Evolutionary conservation across 2,888 invertebrate genomes (phyloP).

Genomic region (Drosophila ochracea): DNA sequence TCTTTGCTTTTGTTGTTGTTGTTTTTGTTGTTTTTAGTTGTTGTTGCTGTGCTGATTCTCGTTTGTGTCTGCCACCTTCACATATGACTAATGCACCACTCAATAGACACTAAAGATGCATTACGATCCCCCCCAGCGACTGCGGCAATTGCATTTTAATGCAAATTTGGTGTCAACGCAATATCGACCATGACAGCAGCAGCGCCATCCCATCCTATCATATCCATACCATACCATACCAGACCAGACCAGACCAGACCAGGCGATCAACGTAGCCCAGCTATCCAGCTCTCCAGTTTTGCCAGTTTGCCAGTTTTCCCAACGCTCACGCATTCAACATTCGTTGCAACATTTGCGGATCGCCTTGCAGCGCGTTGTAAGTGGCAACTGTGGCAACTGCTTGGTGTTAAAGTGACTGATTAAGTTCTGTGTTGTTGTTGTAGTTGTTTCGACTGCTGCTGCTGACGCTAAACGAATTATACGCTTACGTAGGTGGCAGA

Average conservation of each 20-base stretch:
- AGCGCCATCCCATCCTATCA: constrained; percentile 44
- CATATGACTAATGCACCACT: constrained; percentile 78
- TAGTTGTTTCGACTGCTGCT: constrained; percentile 41
- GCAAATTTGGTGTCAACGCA: constrained; percentile 82
- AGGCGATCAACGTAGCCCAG: constrained; percentile 35
- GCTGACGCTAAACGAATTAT: constrained; percentile 80
- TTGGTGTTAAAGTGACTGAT: constrained; percentile 79
- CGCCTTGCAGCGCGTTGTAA: constrained; percentile 52
- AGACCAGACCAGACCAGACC: constrained; percentile 3
- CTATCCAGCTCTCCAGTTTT: constrained; percentile 1
- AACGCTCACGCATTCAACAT: constrained; percentile 69
- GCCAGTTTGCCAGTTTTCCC: constrained; percentile 33
- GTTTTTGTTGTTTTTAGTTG: constrained; percentile 5
- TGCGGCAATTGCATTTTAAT: constrained; percentile 78
- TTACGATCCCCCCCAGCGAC: constrained; percentile 58
- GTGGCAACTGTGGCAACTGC: constrained; percentile 67
- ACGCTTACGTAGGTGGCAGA: constrained; percentile 82
- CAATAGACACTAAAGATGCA: constrained; percentile 82
- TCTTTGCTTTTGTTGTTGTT: neutral
- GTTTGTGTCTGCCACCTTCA: constrained; percentile 37
- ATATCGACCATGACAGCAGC: constrained; percentile 80
- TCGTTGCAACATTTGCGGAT: constrained; percentile 23
- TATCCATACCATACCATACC: constrained; percentile 9
- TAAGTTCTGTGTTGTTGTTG: constrained; percentile 62
- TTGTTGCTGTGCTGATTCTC: constrained; percentile 3